A percentile compares a stretch with the other conserved stretches of the same genome.
phyloP scores from a whole-genome alignment of 2,113 vertebrate species.

The Morone saxatilis region DNA sequence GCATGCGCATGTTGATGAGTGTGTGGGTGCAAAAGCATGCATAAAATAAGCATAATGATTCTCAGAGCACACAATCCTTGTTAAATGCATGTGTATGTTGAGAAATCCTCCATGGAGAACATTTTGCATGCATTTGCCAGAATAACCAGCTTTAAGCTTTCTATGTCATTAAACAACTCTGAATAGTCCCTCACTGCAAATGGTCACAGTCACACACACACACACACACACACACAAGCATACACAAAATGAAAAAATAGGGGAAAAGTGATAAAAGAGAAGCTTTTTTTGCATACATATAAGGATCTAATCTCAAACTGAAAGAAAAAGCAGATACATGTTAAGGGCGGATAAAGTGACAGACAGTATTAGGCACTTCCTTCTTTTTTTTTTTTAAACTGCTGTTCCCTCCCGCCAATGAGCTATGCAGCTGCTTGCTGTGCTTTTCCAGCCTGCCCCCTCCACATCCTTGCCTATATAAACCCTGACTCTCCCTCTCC shows the following conservation, averaged over 20 bases:
- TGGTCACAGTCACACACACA: neutral
- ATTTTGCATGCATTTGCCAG: neutral
- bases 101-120: neutral
- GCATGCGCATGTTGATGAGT: neutral
- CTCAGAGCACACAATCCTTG: neutral
- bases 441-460: conserved; percentile 73
- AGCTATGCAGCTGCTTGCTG: conserved; percentile 64
- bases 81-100: neutral
- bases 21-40: conserved; percentile 33
- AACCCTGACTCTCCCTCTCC: conserved; percentile 65
- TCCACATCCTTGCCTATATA: conserved; percentile 78
- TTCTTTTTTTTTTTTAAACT: conserved; percentile 37
- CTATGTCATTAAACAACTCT: neutral
- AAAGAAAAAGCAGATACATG: conserved; percentile 4
- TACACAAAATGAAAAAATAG: neutral
- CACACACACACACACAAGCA: neutral
- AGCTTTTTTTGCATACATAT: neutral
- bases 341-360: neutral
- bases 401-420: conserved; percentile 59
- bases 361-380: conserved; percentile 43
- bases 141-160: neutral
- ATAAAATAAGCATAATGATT: conserved; percentile 2
- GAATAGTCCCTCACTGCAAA: neutral
- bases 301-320: neutral
- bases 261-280: neutral